Evolutionary conservation across 2,797 vertebrate genomes (phyloP).

Genomic region (Melanotaenia trifasciata): DNA sequence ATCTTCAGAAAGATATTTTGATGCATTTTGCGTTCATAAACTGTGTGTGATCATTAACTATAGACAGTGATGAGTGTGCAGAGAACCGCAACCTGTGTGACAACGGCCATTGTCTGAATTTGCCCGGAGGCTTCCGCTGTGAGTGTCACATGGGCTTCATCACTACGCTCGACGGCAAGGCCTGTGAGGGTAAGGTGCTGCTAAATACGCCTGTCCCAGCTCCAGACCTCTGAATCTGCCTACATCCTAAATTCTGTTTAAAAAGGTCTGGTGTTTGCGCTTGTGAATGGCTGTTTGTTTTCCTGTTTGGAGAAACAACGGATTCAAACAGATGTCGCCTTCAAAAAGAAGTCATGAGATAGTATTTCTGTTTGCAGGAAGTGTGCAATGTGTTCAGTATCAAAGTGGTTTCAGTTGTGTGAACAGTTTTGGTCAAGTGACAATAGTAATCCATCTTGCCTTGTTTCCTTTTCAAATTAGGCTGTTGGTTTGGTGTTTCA

Average conservation of each 20-base stretch:
- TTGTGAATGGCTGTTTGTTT: constrained; percentile 49
- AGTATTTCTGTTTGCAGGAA: constrained; percentile 30
- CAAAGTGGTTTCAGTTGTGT: constrained; percentile 26
- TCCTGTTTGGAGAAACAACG: constrained; percentile 39
- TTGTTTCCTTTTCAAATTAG: constrained; percentile 15
- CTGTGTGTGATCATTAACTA: constrained; percentile 19
- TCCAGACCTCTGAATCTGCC: constrained; percentile 30
- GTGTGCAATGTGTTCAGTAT: constrained; percentile 18
- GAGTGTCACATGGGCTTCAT: constrained; percentile 96
- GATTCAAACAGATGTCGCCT: constrained; percentile 42
- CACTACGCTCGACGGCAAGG: constrained; percentile 86
- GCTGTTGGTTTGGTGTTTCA: constrained; percentile 7
- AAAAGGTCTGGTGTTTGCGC: constrained; percentile 30
- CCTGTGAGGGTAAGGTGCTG: constrained; percentile 88
- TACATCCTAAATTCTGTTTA: constrained; percentile 27
- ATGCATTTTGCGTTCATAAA: constrained; percentile 8
- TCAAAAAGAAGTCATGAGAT: constrained; percentile 42
- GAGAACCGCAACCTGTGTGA: constrained; percentile 92
- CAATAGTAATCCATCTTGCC: constrained; percentile 1
- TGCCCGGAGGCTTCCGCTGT: constrained; percentile 89
- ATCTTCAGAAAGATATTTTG: not conserved
- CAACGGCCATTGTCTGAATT: constrained; percentile 92
- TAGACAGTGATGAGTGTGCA: constrained; percentile 92
- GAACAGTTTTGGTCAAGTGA: constrained; percentile 21
- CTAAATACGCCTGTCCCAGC: constrained; percentile 3